These are phyloP conservation scores for Limnodromus scolopaceus DNA, from an alignment of 2,797 vertebrate genomes.

Conservation along the genomic window DNA sequence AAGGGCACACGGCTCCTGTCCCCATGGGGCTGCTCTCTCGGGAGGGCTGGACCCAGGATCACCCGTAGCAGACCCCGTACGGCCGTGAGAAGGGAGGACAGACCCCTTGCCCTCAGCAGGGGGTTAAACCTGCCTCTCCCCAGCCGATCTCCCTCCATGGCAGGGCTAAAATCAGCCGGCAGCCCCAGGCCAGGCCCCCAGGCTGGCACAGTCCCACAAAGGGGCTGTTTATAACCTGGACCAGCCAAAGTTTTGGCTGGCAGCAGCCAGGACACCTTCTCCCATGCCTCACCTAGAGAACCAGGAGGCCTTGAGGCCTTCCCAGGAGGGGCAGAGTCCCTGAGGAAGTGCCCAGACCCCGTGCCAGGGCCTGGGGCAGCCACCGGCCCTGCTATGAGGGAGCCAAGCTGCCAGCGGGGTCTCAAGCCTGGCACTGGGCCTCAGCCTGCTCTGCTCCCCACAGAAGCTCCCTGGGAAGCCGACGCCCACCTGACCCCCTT, in stretches of 20 bases:
- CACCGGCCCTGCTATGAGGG: fast-evolving
- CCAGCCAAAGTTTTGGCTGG: neutral
- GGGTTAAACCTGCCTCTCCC: neutral
- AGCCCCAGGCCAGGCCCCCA: neutral
- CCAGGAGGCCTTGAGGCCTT: neutral
- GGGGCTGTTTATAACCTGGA: neutral
- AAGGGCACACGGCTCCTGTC: neutral
- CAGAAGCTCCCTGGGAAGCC: neutral
- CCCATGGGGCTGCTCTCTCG: fast-evolving
- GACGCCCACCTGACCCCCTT: neutral
- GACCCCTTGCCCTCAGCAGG: neutral
- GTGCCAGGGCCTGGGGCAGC: neutral
- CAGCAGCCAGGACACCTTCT: neutral
- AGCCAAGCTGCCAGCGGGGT: fast-evolving
- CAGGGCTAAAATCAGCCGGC: neutral
- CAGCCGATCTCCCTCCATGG: fast-evolving
- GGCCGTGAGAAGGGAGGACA: fast-evolving
- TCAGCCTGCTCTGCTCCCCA: neutral
- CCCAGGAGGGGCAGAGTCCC: no score
- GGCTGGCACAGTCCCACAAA: neutral
- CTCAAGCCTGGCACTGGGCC: fast-evolving
- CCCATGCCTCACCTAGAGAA: neutral
- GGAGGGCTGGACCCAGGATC: neutral
- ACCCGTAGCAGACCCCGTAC: fast-evolving
- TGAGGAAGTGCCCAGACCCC: fast-evolving